Conservation (phyloP, 92 coral and sea anemone species). For the Zoanthus solanderi region DNA sequence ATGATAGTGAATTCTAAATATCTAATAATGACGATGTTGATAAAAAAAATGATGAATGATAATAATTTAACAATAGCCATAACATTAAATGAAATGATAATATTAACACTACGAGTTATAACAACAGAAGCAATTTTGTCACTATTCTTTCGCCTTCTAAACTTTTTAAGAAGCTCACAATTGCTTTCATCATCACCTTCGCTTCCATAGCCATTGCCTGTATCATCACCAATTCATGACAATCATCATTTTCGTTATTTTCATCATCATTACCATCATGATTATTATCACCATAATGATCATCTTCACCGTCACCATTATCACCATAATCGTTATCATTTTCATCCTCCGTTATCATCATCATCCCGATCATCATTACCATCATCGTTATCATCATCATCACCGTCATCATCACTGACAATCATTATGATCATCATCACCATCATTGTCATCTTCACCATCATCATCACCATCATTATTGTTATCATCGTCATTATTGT, state of each 20-base stretch:
- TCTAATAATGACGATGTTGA: background rate
- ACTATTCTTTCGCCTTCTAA: too few species aligned
- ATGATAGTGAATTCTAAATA: background rate
- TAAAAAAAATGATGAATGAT: background rate
- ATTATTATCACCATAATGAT: too few species aligned
- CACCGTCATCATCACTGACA: background rate
- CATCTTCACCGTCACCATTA: background rate
- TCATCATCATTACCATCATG: too few species aligned
- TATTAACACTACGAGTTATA: too few species aligned
- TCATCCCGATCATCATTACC: background rate
- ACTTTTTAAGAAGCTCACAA: too few species aligned
- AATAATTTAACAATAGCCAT: too few species aligned
- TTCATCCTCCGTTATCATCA: background rate
- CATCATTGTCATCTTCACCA: background rate
- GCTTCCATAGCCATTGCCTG: too few species aligned
- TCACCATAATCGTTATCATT: background rate
- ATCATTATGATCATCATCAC: background rate
- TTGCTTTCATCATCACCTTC: too few species aligned
- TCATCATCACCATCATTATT: background rate
- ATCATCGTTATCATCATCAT: background rate
- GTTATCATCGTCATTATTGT: background rate
- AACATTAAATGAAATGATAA: too few species aligned
- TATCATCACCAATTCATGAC: too few species aligned
- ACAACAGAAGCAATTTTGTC: too few species aligned
- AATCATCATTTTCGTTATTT: too few species aligned